Conservation (phyloP, 2,888 invertebrate species). For the Mythimna lalbum region DNA sequence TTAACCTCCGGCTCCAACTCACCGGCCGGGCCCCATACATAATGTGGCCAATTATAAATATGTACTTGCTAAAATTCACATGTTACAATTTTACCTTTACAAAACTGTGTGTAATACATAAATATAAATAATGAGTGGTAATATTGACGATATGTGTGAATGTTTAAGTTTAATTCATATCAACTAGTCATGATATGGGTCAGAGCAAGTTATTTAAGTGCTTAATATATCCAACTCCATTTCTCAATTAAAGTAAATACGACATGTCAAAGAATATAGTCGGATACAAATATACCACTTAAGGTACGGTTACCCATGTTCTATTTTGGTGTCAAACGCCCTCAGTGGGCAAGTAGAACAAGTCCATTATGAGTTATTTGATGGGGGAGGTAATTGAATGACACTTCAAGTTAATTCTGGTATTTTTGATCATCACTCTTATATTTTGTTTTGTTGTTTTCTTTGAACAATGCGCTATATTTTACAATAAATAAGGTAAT, state of each 20-base stretch:
- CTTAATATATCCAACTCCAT: constrained; percentile 35
- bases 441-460: constrained; percentile 27
- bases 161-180: constrained; percentile 35
- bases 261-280: constrained; percentile 17
- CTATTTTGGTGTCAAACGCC: constrained; percentile 44
- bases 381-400: constrained; percentile 58
- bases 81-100: neutral
- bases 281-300: constrained; percentile 43
- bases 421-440: constrained; percentile 22
- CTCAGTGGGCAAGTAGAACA: constrained; percentile 35
- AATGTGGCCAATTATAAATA: constrained; percentile 21
- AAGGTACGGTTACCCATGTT: constrained; percentile 31
- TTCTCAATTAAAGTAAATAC: constrained; percentile 36
- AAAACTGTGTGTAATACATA: constrained; percentile 9
- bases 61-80: neutral
- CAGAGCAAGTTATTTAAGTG: constrained; percentile 21
- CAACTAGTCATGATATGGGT: constrained; percentile 36
- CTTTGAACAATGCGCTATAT: constrained; percentile 33
- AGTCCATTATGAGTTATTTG: constrained; percentile 49
- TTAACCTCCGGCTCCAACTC: constrained; percentile 7
- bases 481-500: constrained; percentile 20
- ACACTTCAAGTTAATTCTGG: constrained; percentile 24
- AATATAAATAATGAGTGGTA: neutral
- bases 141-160: constrained; percentile 19
- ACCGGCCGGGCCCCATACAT: constrained; percentile 7